Base-by-base conservation (phyloP, 2,113 vertebrate genomes). In the Halichoeres trimaculatus region DNA sequence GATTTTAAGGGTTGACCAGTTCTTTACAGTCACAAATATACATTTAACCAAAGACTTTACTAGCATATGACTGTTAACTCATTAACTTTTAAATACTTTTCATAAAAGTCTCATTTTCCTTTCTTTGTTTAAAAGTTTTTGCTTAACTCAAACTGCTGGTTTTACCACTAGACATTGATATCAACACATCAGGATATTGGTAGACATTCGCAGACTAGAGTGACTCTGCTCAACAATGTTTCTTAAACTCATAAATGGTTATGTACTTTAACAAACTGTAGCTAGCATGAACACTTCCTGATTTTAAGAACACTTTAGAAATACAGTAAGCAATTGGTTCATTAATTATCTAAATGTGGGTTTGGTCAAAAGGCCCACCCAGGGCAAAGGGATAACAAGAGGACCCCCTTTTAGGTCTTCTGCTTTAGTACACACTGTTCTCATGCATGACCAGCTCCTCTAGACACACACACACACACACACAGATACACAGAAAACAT, bases 361-460 rank as follows among this genome's bases (percentile, higher is more conserved):
- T 57, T 36, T 53, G 69, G 55, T 71, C 61, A 72, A 54, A 54
- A 56, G 52, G 70, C 76, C 67, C 64, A 75, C 81, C 73, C 36
- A 40, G 60, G 58, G 26, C 34, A 76, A 30, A 76, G 72, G 63
- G 66, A 69, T 83, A 84, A 65, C 75, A 84, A 43, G 73, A 59
- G 30, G 59, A 59, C 58, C 73, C 57, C 72, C 76, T 74, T 55
- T 76, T 67, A 24, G 64, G 74, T 66, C 40, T 51, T 38, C 51
- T 24, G 8, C 36, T 51, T 56, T 26, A 19, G 71, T 56, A 89
- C 78, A 84, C 35, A 63, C 53, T 50, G 85, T 88, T 84, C 81
- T 58, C 68, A 83, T 76, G 69, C 55, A 71, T 47, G 17, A 14
- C 54, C 71, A 62, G 72, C 19, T 70, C 75, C 50, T 69, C 64